Evolutionary conservation across 2,888 invertebrate species (phyloP), one percentile per base, ranked within the genome.

Genomic region (Dusona sp.): DNA sequence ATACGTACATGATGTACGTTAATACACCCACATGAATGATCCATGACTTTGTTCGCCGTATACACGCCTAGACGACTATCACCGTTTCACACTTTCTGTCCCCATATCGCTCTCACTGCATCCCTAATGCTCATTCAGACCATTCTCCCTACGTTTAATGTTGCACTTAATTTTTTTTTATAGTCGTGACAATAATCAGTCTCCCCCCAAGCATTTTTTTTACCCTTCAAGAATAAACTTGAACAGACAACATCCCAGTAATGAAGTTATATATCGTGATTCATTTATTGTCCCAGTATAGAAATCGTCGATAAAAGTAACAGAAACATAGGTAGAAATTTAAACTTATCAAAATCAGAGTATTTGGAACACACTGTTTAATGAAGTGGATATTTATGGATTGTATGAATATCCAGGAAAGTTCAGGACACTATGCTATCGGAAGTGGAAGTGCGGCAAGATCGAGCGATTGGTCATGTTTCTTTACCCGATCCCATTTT

Each of bases 21-120:
- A 86, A 87, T 87, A 84, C 86, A 80, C 84, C 80, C 72, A 84
- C 87, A 82, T 84, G 82, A 78, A 84, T 84, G 86, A 87, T 81
- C 86, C 84, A 87, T 67, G 84, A 82, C 79, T 68, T 73, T 75
- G 79, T 73, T 67, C 64, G 4, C 51, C 54, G 79, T 79, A 51
- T 79, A 48, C 64, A 79, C 80, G 57, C 75, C 84, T 83, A 54
- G 29, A n/a, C 65, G 70, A 79, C 84, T 81, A 84, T 80, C 83
- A 64, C 22, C 51, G 45, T 82, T 82, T 78, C 82, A 42, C 79
- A 64, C 42, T 45, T 65, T 68, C 75, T n/a, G 67, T 29, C 25
- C 73, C 72, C 57, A 4, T 57, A 25, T 29, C 25, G 25, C 25
- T 25, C 25, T 57, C 25, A 25, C 57, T 25, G 57, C 45, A 36